Evolutionary conservation across 2,797 vertebrate species (phyloP).

Genomic region (Acanthiza pusilla): DNA sequence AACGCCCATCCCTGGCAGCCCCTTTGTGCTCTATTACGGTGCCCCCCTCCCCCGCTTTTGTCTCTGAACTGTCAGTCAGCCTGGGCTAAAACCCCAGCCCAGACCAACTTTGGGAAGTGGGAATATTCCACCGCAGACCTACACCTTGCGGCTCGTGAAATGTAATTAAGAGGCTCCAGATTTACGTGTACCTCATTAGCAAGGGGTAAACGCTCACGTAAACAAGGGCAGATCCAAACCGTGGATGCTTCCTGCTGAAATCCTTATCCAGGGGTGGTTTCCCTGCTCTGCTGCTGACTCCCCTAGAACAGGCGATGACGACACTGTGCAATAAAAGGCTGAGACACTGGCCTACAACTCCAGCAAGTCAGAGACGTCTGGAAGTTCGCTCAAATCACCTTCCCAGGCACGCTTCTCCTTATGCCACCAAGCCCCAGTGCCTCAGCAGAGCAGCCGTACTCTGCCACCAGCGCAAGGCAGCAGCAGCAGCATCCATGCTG

Average conservation of each 20-base stretch:
- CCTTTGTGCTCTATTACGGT: slow-evolving; percentile 3
- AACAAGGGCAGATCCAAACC: slow-evolving; percentile 6
- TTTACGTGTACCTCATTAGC: neutral
- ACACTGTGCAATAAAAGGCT: neutral
- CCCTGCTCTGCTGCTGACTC: neutral
- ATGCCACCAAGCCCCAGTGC: fast-evolving
- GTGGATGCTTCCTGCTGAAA: neutral
- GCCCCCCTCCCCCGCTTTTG: slow-evolving; percentile 39
- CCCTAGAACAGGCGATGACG: neutral
- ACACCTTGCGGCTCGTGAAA: neutral
- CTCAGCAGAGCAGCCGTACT: neutral
- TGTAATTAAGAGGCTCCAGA: neutral
- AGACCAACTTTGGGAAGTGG: slow-evolving; percentile 19
- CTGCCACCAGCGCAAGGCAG: neutral
- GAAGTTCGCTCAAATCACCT: neutral
- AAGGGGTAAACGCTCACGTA: neutral
- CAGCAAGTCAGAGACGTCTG: neutral
- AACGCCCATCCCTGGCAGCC: slow-evolving; percentile 15
- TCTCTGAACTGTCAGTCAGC: neutral
- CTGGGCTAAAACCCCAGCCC: neutral
- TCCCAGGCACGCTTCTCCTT: neutral
- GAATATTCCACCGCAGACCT: neutral
- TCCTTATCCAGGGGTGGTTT: neutral
- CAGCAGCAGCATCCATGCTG: neutral
- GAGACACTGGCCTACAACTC: neutral